Evolutionary conservation across 92 coral and sea anemone species (phyloP).

Genomic region (Diadumene lineata): DNA sequence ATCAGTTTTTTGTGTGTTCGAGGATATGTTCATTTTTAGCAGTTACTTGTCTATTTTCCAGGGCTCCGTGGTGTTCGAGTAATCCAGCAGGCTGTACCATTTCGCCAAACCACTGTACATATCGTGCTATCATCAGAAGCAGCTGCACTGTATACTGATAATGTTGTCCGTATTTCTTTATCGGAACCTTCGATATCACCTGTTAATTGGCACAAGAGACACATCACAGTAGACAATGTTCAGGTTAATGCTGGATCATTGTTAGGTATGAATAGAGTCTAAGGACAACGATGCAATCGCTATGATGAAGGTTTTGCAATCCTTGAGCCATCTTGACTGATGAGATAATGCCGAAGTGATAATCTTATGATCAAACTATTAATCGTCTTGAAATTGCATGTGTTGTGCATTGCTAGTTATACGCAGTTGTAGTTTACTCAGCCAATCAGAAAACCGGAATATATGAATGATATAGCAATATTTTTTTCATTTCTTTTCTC

Average conservation of each 20-base stretch:
- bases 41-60: slow-evolving; percentile 30
- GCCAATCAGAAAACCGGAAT: too few relatives aligned
- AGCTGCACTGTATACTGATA: slow-evolving; percentile 60
- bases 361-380: neutral
- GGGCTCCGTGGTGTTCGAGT: slow-evolving; percentile 92
- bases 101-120: slow-evolving; percentile 68
- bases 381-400: neutral
- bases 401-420: neutral
- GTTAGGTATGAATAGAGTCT: slow-evolving; percentile 38
- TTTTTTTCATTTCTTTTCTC: neutral
- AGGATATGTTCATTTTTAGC: too few relatives aligned
- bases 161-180: slow-evolving; percentile 72
- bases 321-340: neutral
- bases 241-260: slow-evolving; percentile 22
- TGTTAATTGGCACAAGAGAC: slow-evolving; percentile 71
- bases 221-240: slow-evolving; percentile 58
- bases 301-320: too few relatives aligned
- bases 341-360: neutral
- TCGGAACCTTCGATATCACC: slow-evolving; percentile 89
- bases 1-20: too few relatives aligned
- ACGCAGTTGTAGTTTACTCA: too few relatives aligned
- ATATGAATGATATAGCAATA: neutral
- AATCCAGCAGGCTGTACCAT: slow-evolving; percentile 80
- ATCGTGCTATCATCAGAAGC: slow-evolving; percentile 41
- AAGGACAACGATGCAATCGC: too few relatives aligned